Evolutionary conservation across 2,888 invertebrate species (phyloP).

Genomic region (Andrena bicolor): DNA sequence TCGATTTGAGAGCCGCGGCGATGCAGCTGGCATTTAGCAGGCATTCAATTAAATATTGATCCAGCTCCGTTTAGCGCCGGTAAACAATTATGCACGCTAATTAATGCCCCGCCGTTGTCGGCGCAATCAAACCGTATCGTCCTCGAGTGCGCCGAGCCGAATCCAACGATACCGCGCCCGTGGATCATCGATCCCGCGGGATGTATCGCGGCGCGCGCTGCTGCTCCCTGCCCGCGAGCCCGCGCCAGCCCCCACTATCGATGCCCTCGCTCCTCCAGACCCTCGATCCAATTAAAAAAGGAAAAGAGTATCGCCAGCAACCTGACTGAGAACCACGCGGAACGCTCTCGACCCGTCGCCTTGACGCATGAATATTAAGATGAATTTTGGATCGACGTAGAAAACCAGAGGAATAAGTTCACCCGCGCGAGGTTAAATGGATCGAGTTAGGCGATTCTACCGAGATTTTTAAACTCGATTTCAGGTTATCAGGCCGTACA

Average conservation of each 20-base stretch:
- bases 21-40: conserved; percentile 81
- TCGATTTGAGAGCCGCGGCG: conserved; percentile 78
- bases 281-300: conserved; percentile 47
- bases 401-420: no score
- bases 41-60: conserved; percentile 84
- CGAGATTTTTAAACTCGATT: background rate
- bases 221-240: conserved; percentile 27
- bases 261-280: conserved; percentile 8
- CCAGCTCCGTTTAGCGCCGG: conserved; percentile 82
- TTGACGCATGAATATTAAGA: background rate
- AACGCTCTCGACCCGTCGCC: background rate
- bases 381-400: no score
- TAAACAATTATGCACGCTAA: conserved; percentile 84
- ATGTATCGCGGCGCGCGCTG: conserved; percentile 22
- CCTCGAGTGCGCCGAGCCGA: conserved; percentile 76
- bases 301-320: background rate
- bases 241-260: background rate
- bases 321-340: background rate
- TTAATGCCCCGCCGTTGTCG: conserved; percentile 82
- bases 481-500: background rate
- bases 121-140: conserved; percentile 81
- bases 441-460: background rate
- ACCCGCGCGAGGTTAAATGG: background rate
- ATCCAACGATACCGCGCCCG: conserved; percentile 62
- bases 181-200: conserved; percentile 64